Conservation (phyloP, 2,888 invertebrate genomes). For the Cybosia mesomella region DNA sequence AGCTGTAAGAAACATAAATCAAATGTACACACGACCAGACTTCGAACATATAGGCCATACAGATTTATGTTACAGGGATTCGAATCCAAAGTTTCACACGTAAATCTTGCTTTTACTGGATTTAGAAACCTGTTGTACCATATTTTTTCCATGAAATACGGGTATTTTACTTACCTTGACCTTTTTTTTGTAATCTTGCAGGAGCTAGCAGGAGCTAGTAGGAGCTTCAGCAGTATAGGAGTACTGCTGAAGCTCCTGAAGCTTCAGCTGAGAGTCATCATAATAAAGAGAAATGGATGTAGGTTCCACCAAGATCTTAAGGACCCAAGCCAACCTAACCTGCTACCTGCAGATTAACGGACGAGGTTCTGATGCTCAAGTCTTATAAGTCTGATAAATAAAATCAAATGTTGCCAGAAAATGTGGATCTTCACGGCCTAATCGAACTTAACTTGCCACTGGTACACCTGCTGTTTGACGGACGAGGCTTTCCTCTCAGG, state of each 20-base stretch:
- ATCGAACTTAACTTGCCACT: neutral
- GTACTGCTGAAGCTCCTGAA: too few relatives aligned
- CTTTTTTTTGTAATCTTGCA: neutral
- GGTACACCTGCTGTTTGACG: neutral
- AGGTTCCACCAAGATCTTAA: too few relatives aligned
- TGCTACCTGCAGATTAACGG: too few relatives aligned
- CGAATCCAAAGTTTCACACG: constrained; percentile 11
- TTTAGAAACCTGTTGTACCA: neutral
- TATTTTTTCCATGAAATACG: constrained; percentile 1
- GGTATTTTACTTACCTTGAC: neutral
- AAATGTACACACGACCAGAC: constrained; percentile 18
- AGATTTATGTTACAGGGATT: constrained; percentile 15
- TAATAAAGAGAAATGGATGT: too few relatives aligned
- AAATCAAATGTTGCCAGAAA: neutral
- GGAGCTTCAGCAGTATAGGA: too few relatives aligned
- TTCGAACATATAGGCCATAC: constrained; percentile 20
- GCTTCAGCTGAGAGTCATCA: too few relatives aligned
- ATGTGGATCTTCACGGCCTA: neutral
- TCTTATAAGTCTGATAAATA: too few relatives aligned
- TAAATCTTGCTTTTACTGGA: constrained; percentile 13
- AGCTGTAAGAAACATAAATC: constrained; percentile 19
- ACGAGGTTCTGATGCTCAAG: too few relatives aligned
- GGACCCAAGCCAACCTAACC: too few relatives aligned
- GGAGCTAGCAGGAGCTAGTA: too few relatives aligned
- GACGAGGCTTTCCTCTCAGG: neutral